Percentiles rank a stretch among this genome's conserved stretches.
Conservation (phyloP, 2,113 vertebrate species). For the Sigmodon hispidus region DNA sequence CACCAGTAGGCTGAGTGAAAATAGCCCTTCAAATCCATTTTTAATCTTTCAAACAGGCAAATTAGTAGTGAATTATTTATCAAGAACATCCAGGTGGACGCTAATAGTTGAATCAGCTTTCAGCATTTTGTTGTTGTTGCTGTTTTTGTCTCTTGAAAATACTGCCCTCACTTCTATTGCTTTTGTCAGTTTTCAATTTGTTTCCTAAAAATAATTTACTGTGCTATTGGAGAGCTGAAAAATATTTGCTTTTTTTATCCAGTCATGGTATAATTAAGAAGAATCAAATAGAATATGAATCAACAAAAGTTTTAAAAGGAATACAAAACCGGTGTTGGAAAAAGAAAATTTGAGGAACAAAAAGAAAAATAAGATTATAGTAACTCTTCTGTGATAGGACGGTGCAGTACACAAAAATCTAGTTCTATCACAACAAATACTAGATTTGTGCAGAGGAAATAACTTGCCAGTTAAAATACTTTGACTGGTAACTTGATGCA, state of each 20-base stretch:
- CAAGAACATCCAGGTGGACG: conserved; percentile 68
- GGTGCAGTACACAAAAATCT: neutral
- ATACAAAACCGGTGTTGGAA: neutral
- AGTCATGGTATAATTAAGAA: conserved; percentile 21
- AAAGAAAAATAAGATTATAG: neutral
- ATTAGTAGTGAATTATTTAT: conserved; percentile 80
- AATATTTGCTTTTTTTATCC: neutral
- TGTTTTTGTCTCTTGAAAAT: conserved; percentile 35
- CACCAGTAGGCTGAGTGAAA: conserved; percentile 68
- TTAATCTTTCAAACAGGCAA: conserved; percentile 74
- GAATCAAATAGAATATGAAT: conserved; percentile 47
- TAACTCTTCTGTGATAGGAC: neutral
- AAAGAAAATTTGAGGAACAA: neutral
- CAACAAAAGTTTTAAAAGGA: conserved; percentile 32
- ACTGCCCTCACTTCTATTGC: conserved; percentile 37
- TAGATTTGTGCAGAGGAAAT: conserved; percentile 32
- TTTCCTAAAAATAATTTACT: conserved; percentile 66
- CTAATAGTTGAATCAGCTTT: conserved; percentile 64
- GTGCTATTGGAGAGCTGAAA: conserved; percentile 57
- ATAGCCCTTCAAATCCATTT: conserved; percentile 76
- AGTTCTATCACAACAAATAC: neutral
- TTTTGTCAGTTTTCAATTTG: conserved; percentile 60
- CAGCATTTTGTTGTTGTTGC: conserved; percentile 30
- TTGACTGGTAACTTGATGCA: conserved; percentile 23
- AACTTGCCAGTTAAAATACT: neutral